phyloP scores from a whole-genome alignment of 2,797 vertebrate genomes.

The Zenarchopterus dispar region DNA sequence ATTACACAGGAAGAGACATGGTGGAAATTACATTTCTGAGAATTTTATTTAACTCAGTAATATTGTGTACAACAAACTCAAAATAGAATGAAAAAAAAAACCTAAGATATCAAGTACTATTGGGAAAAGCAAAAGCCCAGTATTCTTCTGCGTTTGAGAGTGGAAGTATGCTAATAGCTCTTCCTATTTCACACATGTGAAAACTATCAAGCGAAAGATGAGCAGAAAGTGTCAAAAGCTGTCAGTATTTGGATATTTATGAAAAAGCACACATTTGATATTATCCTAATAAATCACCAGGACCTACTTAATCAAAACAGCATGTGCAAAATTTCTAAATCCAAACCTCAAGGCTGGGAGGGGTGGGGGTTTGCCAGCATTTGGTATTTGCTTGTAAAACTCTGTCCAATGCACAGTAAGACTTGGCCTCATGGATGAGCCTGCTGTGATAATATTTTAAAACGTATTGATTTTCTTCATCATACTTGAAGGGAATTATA shows the following conservation, averaged over 20 bases:
- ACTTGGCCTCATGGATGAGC: constrained; percentile 47
- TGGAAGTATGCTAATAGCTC: constrained; percentile 46
- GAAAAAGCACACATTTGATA: constrained; percentile 69
- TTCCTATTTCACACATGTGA: constrained; percentile 77
- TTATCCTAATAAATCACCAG: constrained; percentile 62
- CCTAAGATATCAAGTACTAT: constrained; percentile 20
- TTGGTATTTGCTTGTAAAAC: constrained; percentile 52
- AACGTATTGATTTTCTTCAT: constrained; percentile 18
- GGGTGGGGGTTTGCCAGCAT: constrained; percentile 29
- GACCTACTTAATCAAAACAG: constrained; percentile 62
- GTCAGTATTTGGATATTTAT: constrained; percentile 72
- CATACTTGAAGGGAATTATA: constrained; percentile 17
- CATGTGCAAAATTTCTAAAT: constrained; percentile 52
- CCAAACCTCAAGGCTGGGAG: constrained; percentile 27
- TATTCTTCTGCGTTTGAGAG: constrained; percentile 47
- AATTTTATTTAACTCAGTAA: constrained; percentile 29
- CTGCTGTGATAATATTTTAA: constrained; percentile 41
- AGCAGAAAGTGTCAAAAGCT: constrained; percentile 78
- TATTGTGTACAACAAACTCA: constrained; percentile 20
- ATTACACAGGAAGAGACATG: constrained; percentile 12
- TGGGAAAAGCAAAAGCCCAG: constrained; percentile 35
- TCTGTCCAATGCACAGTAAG: constrained; percentile 51
- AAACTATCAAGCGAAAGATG: constrained; percentile 78
- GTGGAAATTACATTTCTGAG: constrained; percentile 21
- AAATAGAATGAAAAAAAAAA: constrained; percentile 29